Conservation (phyloP, 2,797 vertebrate genomes). For the Carduelis carduelis region DNA sequence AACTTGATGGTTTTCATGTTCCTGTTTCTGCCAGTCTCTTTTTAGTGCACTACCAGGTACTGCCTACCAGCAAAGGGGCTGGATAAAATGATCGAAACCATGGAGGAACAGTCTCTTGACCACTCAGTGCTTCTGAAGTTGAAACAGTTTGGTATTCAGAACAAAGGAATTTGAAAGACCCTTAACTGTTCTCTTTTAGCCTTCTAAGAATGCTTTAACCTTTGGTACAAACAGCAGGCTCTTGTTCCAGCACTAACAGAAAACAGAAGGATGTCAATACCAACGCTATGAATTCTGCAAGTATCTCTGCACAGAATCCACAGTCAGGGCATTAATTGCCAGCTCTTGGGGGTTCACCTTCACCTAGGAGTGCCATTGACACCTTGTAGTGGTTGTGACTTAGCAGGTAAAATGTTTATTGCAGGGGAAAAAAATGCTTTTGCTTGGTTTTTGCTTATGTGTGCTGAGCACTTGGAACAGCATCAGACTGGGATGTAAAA, state of each 20-base stretch:
- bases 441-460: not conserved
- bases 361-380: not conserved
- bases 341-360: not conserved
- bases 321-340: not conserved
- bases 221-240: not conserved
- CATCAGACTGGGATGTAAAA: accelerated
- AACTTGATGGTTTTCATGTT: not conserved
- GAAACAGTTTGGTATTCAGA: not conserved
- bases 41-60: not conserved
- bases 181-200: not conserved
- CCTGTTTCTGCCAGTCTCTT: not conserved
- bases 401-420: not conserved
- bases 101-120: not conserved
- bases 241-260: not conserved
- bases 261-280: not conserved
- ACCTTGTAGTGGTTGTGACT: not conserved
- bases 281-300: not conserved
- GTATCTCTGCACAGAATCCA: not conserved
- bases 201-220: not conserved
- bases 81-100: not conserved
- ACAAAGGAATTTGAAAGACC: not conserved
- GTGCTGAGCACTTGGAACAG: not conserved
- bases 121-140: not conserved
- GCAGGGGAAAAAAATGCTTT: not conserved
- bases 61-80: not conserved